These are phyloP conservation scores for Apis laboriosa DNA, from an alignment of 1,140 invertebrate genomes.

Conservation along the genomic window DNA sequence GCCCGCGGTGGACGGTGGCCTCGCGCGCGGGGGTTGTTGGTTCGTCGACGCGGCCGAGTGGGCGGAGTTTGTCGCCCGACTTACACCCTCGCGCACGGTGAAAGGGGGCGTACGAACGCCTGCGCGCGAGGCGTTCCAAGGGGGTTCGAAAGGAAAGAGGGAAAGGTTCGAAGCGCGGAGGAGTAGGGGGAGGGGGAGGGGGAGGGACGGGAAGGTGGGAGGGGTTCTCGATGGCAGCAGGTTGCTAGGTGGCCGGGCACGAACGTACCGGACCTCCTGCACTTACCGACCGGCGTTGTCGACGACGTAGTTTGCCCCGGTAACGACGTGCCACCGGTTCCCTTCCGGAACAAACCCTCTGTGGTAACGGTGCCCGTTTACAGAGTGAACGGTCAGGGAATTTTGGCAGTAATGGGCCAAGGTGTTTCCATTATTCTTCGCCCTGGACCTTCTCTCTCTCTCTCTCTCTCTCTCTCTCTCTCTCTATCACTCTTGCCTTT, in stretches of 20 bases:
- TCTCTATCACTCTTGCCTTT: too few species aligned
- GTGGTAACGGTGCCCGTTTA: conserved; percentile 60
- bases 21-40: conserved; percentile 25
- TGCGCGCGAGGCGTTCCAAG: conserved; percentile 27
- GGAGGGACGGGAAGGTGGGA: not conserved
- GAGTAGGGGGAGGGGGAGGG: not conserved
- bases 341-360: conserved; percentile 67
- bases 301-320: conserved; percentile 65
- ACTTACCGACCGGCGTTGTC: conserved; percentile 66
- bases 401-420: conserved; percentile 48
- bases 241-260: conserved; percentile 56
- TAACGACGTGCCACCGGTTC: conserved; percentile 69
- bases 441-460: conserved; percentile 6
- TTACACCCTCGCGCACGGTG: conserved; percentile 40
- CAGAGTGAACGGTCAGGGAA: conserved; percentile 52
- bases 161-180: conserved; percentile 5
- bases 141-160: not conserved
- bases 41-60: conserved; percentile 12
- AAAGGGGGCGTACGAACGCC: conserved; percentile 53
- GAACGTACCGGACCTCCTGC: conserved; percentile 65
- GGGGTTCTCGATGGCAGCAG: conserved; percentile 8
- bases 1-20: not conserved
- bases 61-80: conserved; percentile 46
- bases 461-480: not conserved
- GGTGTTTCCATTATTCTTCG: conserved; percentile 49